These are phyloP conservation scores for Metacarcinus magister DNA, from an alignment of 2,888 invertebrate species.

Conservation along the genomic window DNA sequence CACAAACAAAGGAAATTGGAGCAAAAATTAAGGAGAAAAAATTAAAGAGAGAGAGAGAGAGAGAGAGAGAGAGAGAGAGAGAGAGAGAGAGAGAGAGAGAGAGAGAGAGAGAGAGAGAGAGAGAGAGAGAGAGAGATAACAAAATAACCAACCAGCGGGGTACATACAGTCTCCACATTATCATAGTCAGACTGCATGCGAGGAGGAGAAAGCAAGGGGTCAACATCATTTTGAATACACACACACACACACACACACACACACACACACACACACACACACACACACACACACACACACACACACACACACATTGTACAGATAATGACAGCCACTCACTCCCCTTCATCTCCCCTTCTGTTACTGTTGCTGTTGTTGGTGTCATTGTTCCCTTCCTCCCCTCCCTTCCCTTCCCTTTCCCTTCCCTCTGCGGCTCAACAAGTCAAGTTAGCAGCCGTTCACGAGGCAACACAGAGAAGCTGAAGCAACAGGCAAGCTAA, in stretches of 20 bases:
- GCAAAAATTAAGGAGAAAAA: not conserved
- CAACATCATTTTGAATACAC: not conserved
- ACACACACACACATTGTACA: constrained; percentile 4
- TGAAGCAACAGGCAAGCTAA: not conserved
- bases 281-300: constrained; percentile 63
- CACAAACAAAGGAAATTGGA: not conserved
- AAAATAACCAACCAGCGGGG: constrained; percentile 9
- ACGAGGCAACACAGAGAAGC: not conserved
- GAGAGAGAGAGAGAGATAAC: constrained; percentile 3
- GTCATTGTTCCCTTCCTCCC: no score
- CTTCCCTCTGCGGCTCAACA: not conserved
- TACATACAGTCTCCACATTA: constrained; percentile 80
- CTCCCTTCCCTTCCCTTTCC: not conserved
- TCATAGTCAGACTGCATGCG: constrained; percentile 80
- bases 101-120: not conserved
- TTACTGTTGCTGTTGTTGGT: not conserved
- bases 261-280: constrained; percentile 55
- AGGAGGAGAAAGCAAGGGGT: constrained; percentile 42
- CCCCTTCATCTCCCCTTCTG: not conserved
- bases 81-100: constrained; percentile 10
- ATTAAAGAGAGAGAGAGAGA: not conserved
- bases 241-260: constrained; percentile 62
- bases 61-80: constrained; percentile 17
- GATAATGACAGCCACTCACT: not conserved
- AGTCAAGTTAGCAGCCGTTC: not conserved